Evolutionary conservation across 2,888 invertebrate species (phyloP).

Genomic region (Mesorhabditis sp.): DNA sequence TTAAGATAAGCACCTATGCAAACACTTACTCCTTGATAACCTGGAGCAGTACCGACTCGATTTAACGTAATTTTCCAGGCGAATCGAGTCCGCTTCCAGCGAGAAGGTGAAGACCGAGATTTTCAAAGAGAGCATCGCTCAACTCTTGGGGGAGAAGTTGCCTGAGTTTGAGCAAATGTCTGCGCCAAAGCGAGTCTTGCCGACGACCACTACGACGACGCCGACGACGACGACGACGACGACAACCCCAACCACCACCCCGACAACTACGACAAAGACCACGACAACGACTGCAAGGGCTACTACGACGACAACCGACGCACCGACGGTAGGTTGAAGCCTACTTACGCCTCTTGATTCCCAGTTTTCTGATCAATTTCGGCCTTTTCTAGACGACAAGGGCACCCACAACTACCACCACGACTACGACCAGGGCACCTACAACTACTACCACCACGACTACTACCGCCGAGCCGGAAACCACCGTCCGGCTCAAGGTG

Average conservation of each 20-base stretch:
- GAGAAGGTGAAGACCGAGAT: slow-evolving; percentile 12
- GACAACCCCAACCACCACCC: slow-evolving; percentile 12
- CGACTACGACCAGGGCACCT: background rate
- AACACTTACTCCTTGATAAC: too few relatives aligned
- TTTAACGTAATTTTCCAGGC: slow-evolving; percentile 8
- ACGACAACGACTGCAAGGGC: slow-evolving; percentile 10
- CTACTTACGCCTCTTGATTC: too few relatives aligned
- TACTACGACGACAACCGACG: slow-evolving; percentile 8
- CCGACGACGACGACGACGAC: slow-evolving; percentile 14
- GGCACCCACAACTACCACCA: slow-evolving; percentile 13
- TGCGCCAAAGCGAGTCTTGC: background rate
- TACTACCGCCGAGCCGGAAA: slow-evolving; percentile 8
- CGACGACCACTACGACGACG: slow-evolving; percentile 11
- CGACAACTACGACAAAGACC: slow-evolving; percentile 15
- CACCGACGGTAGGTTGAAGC: slow-evolving; percentile 8
- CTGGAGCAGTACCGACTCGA: background rate
- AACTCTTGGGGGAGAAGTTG: slow-evolving; percentile 7
- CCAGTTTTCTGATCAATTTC: too few relatives aligned
- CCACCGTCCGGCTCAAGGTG: background rate
- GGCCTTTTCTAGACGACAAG: slow-evolving; percentile 12
- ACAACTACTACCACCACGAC: slow-evolving; percentile 13
- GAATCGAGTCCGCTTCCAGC: slow-evolving; percentile 12
- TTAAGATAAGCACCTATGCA: too few relatives aligned
- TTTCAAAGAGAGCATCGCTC: slow-evolving; percentile 17
- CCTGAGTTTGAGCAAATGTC: background rate